Conservation (phyloP, 64 coral and sea anemone species). For the Platygyra sinensis region DNA sequence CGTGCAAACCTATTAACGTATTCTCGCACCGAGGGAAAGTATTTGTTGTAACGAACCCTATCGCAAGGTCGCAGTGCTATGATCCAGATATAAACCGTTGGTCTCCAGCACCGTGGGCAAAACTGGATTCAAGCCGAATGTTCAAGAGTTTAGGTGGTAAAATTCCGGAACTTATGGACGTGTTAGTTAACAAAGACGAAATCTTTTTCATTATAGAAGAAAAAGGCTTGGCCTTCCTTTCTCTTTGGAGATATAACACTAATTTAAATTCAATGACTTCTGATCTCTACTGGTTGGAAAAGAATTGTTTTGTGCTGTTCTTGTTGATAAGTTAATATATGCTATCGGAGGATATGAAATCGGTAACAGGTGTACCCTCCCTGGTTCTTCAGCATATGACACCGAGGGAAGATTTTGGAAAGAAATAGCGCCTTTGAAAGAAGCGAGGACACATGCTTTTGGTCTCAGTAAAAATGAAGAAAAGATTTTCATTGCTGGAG, state of each 20-base stretch:
- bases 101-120: neutral
- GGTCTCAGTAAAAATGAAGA: neutral
- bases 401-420: neutral
- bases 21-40: neutral
- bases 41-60: neutral
- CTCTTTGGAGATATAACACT: neutral
- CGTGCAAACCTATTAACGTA: too few species aligned
- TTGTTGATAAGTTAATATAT: too few species aligned
- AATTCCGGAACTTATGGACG: too few species aligned
- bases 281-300: too few species aligned
- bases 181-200: neutral
- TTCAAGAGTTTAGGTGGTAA: too few species aligned
- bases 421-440: neutral
- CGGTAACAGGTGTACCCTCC: too few species aligned
- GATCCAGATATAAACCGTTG: neutral
- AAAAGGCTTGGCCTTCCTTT: neutral
- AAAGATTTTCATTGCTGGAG: constrained; percentile 1
- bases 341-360: too few species aligned
- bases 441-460: neutral
- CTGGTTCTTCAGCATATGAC: neutral
- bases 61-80: too few species aligned
- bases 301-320: too few species aligned
- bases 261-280: too few species aligned
- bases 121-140: too few species aligned
- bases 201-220: neutral